A percentile compares a stretch with the other conserved stretches of the same genome.
phyloP scores from a whole-genome alignment of 2,888 invertebrate genomes.

The Seira sanloemensis region DNA sequence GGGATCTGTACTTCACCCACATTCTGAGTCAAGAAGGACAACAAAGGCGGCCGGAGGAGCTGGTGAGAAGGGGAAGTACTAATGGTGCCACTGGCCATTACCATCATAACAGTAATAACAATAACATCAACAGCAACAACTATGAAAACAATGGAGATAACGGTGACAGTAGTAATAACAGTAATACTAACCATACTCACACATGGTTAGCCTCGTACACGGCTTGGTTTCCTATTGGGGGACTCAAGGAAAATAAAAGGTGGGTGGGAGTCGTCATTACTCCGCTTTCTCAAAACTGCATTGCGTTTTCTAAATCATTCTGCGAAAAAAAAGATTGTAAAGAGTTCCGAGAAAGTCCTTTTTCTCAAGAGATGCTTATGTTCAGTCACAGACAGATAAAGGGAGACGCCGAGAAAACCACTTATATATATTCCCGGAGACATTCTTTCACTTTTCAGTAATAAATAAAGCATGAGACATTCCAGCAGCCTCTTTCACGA shows the following conservation, averaged over 20 bases:
- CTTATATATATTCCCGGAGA: too few species aligned
- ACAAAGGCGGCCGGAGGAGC: constrained; percentile 31
- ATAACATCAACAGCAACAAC: constrained; percentile 21
- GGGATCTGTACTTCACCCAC: constrained; percentile 47
- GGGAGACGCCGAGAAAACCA: too few species aligned
- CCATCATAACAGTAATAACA: constrained; percentile 25
- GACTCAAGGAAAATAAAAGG: constrained; percentile 52
- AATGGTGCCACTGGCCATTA: constrained; percentile 7
- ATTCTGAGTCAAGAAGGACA: constrained; percentile 19
- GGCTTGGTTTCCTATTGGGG: constrained; percentile 67
- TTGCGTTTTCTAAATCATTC: not conserved
- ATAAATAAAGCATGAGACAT: too few species aligned
- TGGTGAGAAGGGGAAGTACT: constrained; percentile 33
- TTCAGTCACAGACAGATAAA: too few species aligned
- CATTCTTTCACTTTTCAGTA: too few species aligned
- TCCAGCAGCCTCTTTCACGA: too few species aligned
- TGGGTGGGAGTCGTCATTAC: constrained; percentile 10
- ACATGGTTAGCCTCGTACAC: constrained; percentile 67
- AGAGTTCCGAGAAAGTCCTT: not conserved
- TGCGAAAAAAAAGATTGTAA: too few species aligned
- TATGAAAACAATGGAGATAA: constrained; percentile 3
- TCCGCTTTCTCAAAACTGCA: not conserved
- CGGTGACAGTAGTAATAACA: too few species aligned
- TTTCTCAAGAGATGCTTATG: too few species aligned
- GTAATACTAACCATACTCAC: constrained; percentile 38